Conservation (phyloP, 2,888 invertebrate species). For the Acrocyrtus sp. region DNA sequence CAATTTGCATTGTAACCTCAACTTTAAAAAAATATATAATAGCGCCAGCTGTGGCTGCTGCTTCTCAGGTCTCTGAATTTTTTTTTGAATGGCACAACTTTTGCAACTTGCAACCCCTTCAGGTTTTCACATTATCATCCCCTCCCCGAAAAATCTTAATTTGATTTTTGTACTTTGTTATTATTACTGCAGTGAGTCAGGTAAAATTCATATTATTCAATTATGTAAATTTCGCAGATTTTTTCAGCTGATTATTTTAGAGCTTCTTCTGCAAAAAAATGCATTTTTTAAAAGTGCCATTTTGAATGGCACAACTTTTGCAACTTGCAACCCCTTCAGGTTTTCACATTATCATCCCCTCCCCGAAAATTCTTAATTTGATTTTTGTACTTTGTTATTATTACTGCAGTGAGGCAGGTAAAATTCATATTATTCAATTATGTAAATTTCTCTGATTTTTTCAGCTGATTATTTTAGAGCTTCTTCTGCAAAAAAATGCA, state of each 20-base stretch:
- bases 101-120: too few relatives aligned
- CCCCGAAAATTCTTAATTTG: too few relatives aligned
- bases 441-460: constrained; percentile 8
- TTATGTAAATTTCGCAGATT: constrained; percentile 21
- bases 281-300: not conserved
- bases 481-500: not conserved
- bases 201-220: constrained; percentile 17
- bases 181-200: not conserved
- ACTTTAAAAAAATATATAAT: too few relatives aligned
- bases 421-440: constrained; percentile 25
- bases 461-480: not conserved
- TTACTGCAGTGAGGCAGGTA: constrained; percentile 1
- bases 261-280: not conserved
- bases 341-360: too few relatives aligned
- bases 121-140: too few relatives aligned
- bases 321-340: not conserved
- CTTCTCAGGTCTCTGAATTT: too few relatives aligned
- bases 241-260: not conserved
- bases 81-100: too few relatives aligned
- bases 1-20: too few relatives aligned
- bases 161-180: too few relatives aligned
- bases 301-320: not conserved
- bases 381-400: too few relatives aligned
- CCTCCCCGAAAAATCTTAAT: too few relatives aligned
- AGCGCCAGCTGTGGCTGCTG: too few relatives aligned